A percentile compares a stretch with the other conserved stretches of the same genome.
phyloP scores from a whole-genome alignment of 2,113 vertebrate genomes.

The Antennarius striatus region DNA sequence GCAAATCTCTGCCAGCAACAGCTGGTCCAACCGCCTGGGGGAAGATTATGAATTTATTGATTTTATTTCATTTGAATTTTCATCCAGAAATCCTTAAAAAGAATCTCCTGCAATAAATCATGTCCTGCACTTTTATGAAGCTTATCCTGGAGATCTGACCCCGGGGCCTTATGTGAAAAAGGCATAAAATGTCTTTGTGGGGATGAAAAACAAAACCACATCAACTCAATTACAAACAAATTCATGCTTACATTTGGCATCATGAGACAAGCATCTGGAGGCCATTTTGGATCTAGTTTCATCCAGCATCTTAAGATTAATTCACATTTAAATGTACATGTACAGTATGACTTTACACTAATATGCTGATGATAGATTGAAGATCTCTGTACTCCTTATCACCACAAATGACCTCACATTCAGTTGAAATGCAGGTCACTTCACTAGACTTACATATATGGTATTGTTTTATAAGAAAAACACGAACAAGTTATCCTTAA shows the following conservation, averaged over 20 bases:
- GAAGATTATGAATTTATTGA: slow-evolving; percentile 27
- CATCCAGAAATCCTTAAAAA: slow-evolving; percentile 27
- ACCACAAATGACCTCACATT: slow-evolving; percentile 15
- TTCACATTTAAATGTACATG: not conserved
- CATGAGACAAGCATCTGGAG: slow-evolving; percentile 1
- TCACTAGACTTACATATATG: slow-evolving; percentile 38
- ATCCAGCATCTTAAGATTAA: slow-evolving; percentile 1
- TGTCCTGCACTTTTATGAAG: slow-evolving; percentile 1
- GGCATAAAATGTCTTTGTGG: not conserved
- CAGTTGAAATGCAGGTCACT: slow-evolving; percentile 11
- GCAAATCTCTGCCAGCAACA: slow-evolving; percentile 6
- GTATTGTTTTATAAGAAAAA: slow-evolving; percentile 22
- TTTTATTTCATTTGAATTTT: slow-evolving; percentile 32
- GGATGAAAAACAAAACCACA: slow-evolving; percentile 16
- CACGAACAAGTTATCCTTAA: slow-evolving; percentile 24
- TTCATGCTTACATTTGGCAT: not conserved
- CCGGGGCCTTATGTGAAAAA: slow-evolving; percentile 1
- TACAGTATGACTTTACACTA: slow-evolving; percentile 11
- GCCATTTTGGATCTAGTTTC: slow-evolving; percentile 5
- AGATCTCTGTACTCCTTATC: slow-evolving; percentile 24
- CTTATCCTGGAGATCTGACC: slow-evolving; percentile 10
- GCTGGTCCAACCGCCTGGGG: slow-evolving; percentile 3
- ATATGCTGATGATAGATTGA: not conserved
- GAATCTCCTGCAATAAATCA: slow-evolving; percentile 1
- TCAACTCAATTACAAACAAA: slow-evolving; percentile 13